Evolutionary conservation across 2,888 invertebrate species (phyloP).

Genomic region (Colostygia pectinataria): DNA sequence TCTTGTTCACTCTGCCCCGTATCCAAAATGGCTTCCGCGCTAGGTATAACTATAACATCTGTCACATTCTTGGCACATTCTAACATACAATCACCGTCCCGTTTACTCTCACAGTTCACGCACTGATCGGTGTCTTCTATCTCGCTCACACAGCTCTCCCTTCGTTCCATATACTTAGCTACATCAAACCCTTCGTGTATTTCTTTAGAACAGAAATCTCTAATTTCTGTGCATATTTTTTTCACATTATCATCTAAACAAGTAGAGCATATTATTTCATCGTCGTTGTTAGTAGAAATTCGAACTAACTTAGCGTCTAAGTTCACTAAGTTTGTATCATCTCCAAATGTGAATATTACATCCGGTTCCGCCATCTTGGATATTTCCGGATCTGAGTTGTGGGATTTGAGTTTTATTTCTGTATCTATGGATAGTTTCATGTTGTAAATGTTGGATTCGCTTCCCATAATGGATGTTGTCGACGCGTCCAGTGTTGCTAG

Average conservation of each 20-base stretch:
- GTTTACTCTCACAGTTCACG: constrained; percentile 46
- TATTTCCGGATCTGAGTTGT: constrained; percentile 68
- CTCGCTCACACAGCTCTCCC: constrained; percentile 43
- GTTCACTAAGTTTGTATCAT: constrained; percentile 42
- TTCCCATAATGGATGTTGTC: constrained; percentile 75
- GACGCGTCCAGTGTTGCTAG: constrained; percentile 62
- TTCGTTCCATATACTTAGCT: constrained; percentile 49
- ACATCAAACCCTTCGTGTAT: constrained; percentile 54
- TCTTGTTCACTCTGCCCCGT: constrained; percentile 47
- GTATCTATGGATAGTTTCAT: constrained; percentile 52
- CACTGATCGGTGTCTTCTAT: constrained; percentile 42
- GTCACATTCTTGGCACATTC: constrained; percentile 59
- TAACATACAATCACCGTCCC: constrained; percentile 46
- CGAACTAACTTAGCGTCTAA: constrained; percentile 56
- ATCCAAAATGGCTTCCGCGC: constrained; percentile 70
- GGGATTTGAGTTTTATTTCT: constrained; percentile 29
- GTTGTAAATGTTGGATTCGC: constrained; percentile 75
- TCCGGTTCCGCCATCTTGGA: constrained; percentile 39
- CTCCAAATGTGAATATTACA: constrained; percentile 70
- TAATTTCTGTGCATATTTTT: constrained; percentile 67
- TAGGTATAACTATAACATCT: constrained; percentile 71
- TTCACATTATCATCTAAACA: constrained; percentile 60
- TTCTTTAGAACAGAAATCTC: constrained; percentile 54
- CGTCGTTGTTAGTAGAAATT: constrained; percentile 69
- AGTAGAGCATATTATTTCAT: constrained; percentile 45